Evolutionary conservation across 1,140 invertebrate species (phyloP).

Genomic region (Caenorhabditis brenneri): DNA sequence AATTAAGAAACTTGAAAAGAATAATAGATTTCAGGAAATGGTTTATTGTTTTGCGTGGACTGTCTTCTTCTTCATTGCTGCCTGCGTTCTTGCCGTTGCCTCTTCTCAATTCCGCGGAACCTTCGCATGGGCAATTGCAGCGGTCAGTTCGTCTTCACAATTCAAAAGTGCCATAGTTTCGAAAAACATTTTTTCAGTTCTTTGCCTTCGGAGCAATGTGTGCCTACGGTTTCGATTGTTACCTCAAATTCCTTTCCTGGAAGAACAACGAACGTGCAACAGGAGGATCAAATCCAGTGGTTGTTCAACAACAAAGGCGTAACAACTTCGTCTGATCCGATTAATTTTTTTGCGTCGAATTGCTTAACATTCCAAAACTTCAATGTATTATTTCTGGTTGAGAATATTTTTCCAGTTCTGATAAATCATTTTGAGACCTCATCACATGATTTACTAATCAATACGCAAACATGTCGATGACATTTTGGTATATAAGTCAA

Average conservation of each 20-base stretch:
- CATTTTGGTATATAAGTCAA: too few species aligned
- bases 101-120: slow-evolving; percentile 55
- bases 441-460: too few species aligned
- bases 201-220: slow-evolving; percentile 69
- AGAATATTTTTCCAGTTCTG: too few species aligned
- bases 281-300: slow-evolving; percentile 4
- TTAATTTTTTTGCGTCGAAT: neutral
- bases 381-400: neutral
- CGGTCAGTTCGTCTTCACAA: slow-evolving; percentile 58
- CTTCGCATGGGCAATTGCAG: slow-evolving; percentile 65
- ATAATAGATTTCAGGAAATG: slow-evolving; percentile 54
- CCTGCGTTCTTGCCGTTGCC: slow-evolving; percentile 65
- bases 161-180: too few species aligned
- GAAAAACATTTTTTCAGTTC: slow-evolving; percentile 65
- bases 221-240: slow-evolving; percentile 65
- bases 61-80: slow-evolving; percentile 71
- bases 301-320: slow-evolving; percentile 10
- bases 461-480: too few species aligned
- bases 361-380: neutral
- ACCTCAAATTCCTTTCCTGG: slow-evolving; percentile 69
- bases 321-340: neutral
- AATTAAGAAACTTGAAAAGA: neutral
- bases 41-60: slow-evolving; percentile 68
- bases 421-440: too few species aligned
- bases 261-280: slow-evolving; percentile 58